Base-by-base conservation (phyloP, 30 jellyfish, hydroid and myxozoan genomes). In the Rhopilema esculentum region DNA sequence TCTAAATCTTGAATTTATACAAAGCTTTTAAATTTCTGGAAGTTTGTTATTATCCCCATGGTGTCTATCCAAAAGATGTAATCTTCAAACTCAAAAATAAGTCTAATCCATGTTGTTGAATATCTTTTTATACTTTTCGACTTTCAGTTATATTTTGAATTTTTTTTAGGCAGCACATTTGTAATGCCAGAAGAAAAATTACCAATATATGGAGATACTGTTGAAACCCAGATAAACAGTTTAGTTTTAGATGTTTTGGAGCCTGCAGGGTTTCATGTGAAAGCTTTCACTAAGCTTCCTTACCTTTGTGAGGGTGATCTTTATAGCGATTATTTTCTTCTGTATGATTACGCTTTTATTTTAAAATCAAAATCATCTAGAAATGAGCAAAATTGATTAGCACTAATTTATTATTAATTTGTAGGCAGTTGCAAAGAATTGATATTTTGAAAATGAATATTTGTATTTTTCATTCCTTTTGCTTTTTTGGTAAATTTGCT, bases 301-400 rank as follows among this genome's bases (percentile, higher is more conserved):
- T 94, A 94, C 87, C 79, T 94, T n/a, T 94, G 98, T 68, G 98
- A 94, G 76, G 98, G 98, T 8, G 97, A 88, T 72, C 32, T 94
- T 21, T 69, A 94, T 80, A 73, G 81, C 20, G 98, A 94, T 74
- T 94, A 9, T 75, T 94, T 86, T 49, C 72, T 84, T 24, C 90
- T 94, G 40, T 30, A 33, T 80, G 98, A 94, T 71, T 75, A 69
- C 50, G 94, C 89, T 22, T 94, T 94, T 78, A 80, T 83, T 9
- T 67, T 93, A 28, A 82, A 88, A 78, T 27, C 27, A 27, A 52
- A 26, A 27, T 12, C 9, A 2, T 40, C 57, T 2, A 40, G 57
- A 40, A 12, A 40, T 40, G 12, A 40, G 6, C 9, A 40, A 40
- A 40, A 12, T 40, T 40, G 12, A 40, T 2, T 2, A 40, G n/a